Base-by-base conservation (phyloP, 1,140 invertebrate genomes). In the Platyura marginata region DNA sequence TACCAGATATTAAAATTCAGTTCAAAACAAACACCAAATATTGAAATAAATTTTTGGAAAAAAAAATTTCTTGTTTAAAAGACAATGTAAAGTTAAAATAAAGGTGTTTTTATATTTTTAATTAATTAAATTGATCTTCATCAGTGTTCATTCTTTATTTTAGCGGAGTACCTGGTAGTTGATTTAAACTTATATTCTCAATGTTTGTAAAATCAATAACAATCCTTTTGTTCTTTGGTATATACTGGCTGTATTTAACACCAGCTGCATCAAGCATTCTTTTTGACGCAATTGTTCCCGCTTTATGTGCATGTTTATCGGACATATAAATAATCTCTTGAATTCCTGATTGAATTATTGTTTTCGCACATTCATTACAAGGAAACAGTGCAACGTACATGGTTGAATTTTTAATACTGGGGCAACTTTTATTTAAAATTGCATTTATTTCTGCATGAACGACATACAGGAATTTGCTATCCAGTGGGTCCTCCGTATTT, bases 381-480 rank as follows among this genome's bases (percentile, higher is more conserved):
- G 92, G 92, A 62, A 95, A 96, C 6, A 91, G 58, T 1, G 73
- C 78, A 0, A 89, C 83, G 61, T 92, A 98, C 1, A 97, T 74
- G 1, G 69, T 75, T 53, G 88, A 92, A 46, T 76, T 71, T 50
- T 76, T 75, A 0, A 93, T 61, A 65, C 82, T 74, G 0, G 71
- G 64, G 2, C 70, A 67, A 57, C 90, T 95, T 59, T 83, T 91
- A 56, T 97, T 97, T 2, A 96, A 50, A 45, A 98, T 87, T 10
- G 94, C 92, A 70, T 98, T 98, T 61, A 94, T 70, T 68, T 98
- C 94, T 22, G 94, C 93, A 67, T 98, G 93, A 49, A 91, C 95
- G 1, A 97, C 93, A 70, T 91, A 95, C 20, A 82, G 61, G 63
- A 77, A 77, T 68, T 96, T 96, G 15, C 68, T 79, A 23, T 88